phyloP scores from a whole-genome alignment of 2,113 vertebrate genomes.

The Ctenodactylus gundi region DNA sequence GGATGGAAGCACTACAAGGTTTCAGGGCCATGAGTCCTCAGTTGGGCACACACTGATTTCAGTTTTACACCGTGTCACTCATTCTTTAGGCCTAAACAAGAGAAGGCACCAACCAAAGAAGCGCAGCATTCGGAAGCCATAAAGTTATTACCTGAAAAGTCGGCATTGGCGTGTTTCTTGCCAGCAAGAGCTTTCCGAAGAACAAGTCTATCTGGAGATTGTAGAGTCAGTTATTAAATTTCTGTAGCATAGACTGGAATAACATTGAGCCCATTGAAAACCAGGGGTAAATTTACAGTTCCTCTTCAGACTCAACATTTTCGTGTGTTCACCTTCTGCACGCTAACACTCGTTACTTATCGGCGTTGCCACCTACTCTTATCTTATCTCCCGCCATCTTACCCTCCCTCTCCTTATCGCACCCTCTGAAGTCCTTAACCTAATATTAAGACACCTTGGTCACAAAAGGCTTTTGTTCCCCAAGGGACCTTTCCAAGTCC shows the following conservation, averaged over 20 bases:
- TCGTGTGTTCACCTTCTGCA: background rate
- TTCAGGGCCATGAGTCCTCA: fast-evolving
- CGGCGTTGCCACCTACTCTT: constrained; percentile 49
- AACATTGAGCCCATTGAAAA: background rate
- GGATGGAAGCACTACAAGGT: background rate
- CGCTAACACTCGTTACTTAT: background rate
- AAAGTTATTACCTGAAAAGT: background rate
- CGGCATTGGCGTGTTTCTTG: background rate
- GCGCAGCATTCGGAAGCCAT: background rate
- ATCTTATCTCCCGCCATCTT: constrained; percentile 71
- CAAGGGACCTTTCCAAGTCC: background rate
- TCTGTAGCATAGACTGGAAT: background rate
- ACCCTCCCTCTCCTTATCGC: constrained; percentile 66
- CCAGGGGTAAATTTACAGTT: constrained; percentile 64
- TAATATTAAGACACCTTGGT: constrained; percentile 62
- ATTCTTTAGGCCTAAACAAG: background rate
- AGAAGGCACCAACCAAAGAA: background rate
- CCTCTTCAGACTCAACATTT: constrained; percentile 44
- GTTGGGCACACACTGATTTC: background rate
- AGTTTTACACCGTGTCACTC: background rate
- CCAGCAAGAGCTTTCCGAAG: background rate
- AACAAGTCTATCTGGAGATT: constrained; percentile 56
- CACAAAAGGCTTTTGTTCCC: constrained; percentile 65
- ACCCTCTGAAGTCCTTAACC: constrained; percentile 45
- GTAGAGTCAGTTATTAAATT: constrained; percentile 51